Percentiles rank a stretch among this genome's conserved stretches.
Conservation (phyloP, 2,888 invertebrate species). For the Urechis unicinctus region DNA sequence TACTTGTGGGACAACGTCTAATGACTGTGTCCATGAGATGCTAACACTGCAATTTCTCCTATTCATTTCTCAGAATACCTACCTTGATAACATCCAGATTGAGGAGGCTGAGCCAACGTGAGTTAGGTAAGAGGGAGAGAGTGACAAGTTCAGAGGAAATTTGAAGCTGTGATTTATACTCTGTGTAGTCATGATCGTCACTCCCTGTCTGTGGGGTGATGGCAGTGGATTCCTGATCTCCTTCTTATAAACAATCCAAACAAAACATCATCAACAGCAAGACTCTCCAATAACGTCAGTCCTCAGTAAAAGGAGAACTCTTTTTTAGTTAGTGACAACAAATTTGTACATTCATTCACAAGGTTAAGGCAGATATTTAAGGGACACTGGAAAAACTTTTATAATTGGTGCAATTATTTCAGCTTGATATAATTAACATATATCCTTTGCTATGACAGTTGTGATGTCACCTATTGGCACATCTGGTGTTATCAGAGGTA, state of each 20-base stretch:
- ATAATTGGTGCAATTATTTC: too few species aligned
- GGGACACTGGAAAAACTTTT: too few species aligned
- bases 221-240: background rate
- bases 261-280: background rate
- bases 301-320: too few species aligned
- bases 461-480: too few species aligned
- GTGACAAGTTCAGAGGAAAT: constrained; percentile 73
- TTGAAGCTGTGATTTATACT: constrained; percentile 69
- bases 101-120: constrained; percentile 86
- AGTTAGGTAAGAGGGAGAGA: constrained; percentile 74
- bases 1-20: too few species aligned
- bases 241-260: background rate
- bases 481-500: too few species aligned
- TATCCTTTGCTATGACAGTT: too few species aligned
- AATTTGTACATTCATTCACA: too few species aligned
- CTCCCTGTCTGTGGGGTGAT: background rate
- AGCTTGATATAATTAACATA: too few species aligned
- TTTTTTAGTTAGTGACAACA: too few species aligned
- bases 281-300: background rate
- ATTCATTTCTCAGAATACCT: background rate
- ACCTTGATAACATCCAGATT: constrained; percentile 77
- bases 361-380: too few species aligned
- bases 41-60: background rate
- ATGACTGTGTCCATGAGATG: background rate
- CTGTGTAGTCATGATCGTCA: constrained; percentile 21